Evolutionary conservation across 1,140 invertebrate species (phyloP).

Genomic region (Drosophila kepulauana): DNA sequence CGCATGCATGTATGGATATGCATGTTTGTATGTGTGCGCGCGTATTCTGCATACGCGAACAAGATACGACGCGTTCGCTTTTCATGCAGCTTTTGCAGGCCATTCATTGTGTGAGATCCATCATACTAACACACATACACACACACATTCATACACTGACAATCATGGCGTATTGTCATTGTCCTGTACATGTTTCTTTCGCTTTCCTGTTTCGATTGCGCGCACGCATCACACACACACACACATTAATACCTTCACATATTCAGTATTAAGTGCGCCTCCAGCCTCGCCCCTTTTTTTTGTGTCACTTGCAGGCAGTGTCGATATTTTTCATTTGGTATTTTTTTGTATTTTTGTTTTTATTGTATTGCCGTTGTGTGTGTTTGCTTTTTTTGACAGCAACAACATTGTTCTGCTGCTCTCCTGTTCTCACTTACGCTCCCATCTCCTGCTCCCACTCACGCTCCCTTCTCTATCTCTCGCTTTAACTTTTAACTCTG

Average conservation of each 20-base stretch:
- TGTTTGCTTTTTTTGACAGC: constrained; percentile 27
- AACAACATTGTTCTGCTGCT: constrained; percentile 2
- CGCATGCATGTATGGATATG: constrained; percentile 4
- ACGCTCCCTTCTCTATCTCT: not conserved
- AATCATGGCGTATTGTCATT: constrained; percentile 44
- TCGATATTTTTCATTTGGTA: constrained; percentile 37
- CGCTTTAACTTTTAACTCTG: constrained; percentile 20
- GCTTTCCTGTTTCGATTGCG: constrained; percentile 44
- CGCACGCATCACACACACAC: constrained; percentile 33
- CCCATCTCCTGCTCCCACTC: not conserved
- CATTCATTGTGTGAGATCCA: constrained; percentile 55
- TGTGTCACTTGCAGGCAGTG: constrained; percentile 36
- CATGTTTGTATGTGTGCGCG: constrained; percentile 34
- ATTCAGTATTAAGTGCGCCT: constrained; percentile 8
- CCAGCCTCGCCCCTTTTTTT: constrained; percentile 34
- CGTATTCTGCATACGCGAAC: constrained; percentile 45
- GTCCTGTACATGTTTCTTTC: constrained; percentile 30
- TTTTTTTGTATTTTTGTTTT: constrained; percentile 17
- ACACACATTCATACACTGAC: constrained; percentile 17
- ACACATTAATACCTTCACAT: not conserved
- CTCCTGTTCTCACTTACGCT: constrained; percentile 1
- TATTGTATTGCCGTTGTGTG: constrained; percentile 18
- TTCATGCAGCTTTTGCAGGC: constrained; percentile 35
- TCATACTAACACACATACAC: constrained; percentile 9
- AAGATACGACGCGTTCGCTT: constrained; percentile 36